Evolutionary conservation across 2,797 vertebrate species (phyloP), one percentile per base, ranked within the genome.

Genomic region (Paramormyrops hopkinsi): DNA sequence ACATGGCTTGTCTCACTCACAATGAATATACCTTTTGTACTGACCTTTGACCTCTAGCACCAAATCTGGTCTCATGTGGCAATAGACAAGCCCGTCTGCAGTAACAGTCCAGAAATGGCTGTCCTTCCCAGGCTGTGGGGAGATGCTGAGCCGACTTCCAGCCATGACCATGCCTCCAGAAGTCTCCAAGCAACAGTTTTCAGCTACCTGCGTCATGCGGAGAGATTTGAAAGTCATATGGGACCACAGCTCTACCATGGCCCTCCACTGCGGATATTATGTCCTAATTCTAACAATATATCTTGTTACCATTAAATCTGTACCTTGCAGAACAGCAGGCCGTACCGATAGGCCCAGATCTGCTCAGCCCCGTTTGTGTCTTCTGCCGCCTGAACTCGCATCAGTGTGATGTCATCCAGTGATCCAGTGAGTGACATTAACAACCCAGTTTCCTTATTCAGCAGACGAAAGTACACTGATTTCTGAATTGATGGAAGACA

Each of bases 1-100:
- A 44, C 50, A 48, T 37, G 53, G 25, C 14, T 29, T 56, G 22
- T 41, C 25, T 59, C 25, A 29, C 29, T 25, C 22, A 22, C 51
- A 54, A 87, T 87, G 51, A 87, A 12, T 48, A 2, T 6, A 1
- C 54, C 19, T n/a, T 87, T 12, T n/a, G 19, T 51, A 86, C 95
- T 97, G 93, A 99, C 98, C 98, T 98, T 99, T 99, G 93, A 99
- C 93, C 59, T 99, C 97, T 93, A 99, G 94, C 91, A 98, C 97
- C 91, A 99, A 95, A 69, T 97, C 94, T 1, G 97, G 88, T 69
- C 93, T 95, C 90, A 95, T 59, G 62, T 94, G 94, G 95, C 95
- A 97, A 37, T 94, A 93, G 91, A 99, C 96, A 88, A 97, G 96
- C 91, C 98, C 97, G 2, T 98, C 95, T 0, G 97, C 94, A 89